Evolutionary conservation across 2,113 vertebrate species (phyloP).

Genomic region (Parus major): DNA sequence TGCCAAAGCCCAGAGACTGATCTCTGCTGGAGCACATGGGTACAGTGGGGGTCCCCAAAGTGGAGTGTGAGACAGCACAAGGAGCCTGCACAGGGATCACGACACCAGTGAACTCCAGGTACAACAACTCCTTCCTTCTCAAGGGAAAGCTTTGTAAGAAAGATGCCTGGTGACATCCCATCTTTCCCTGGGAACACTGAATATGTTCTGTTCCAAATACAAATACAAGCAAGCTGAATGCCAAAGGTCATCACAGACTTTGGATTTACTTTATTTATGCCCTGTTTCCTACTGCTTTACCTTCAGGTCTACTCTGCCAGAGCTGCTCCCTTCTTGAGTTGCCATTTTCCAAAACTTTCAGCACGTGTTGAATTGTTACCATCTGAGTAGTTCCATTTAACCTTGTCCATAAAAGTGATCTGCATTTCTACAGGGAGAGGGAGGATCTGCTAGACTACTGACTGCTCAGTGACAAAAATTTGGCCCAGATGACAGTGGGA

Average conservation of each 20-base stretch:
- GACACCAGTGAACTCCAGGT: background rate
- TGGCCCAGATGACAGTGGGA: background rate
- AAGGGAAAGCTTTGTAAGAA: background rate
- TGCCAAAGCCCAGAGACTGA: background rate
- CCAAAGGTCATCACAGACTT: background rate
- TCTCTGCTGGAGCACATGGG: background rate
- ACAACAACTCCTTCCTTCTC: background rate
- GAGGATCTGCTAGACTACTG: background rate
- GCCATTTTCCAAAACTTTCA: background rate
- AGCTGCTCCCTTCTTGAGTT: background rate
- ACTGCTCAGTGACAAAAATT: background rate
- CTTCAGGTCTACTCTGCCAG: background rate
- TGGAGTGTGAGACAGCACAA: background rate
- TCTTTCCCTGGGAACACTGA: background rate
- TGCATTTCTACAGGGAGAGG: background rate
- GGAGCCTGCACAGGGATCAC: background rate
- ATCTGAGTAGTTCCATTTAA: conserved; percentile 1
- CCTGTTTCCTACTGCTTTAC: background rate
- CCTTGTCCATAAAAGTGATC: background rate
- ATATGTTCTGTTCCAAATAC: background rate
- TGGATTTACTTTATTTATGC: background rate
- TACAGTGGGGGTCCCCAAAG: background rate
- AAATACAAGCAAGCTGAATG: background rate
- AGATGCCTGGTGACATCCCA: background rate
- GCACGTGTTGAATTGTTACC: background rate